These are phyloP conservation scores for Diadromus collaris DNA, from an alignment of 2,888 invertebrate species.

Conservation along the genomic window DNA sequence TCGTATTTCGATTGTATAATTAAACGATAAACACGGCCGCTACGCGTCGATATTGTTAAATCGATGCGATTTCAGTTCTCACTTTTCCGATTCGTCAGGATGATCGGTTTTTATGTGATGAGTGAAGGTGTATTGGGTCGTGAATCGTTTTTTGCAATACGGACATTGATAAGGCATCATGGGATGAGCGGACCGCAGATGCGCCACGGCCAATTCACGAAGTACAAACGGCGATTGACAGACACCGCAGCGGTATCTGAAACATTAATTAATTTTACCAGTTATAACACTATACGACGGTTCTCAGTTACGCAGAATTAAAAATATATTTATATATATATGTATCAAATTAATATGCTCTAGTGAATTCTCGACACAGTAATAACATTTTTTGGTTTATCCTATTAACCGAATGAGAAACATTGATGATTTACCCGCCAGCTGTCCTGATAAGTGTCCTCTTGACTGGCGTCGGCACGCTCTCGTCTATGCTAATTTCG, in stretches of 20 bases:
- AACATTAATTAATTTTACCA: slow-evolving; percentile 37
- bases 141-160: slow-evolving; percentile 75
- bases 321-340: no score
- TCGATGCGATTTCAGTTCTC: slow-evolving; percentile 42
- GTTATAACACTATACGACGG: no score
- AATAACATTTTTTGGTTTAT: background rate
- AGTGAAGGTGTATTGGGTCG: slow-evolving; percentile 73
- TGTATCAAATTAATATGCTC: no score
- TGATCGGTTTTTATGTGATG: slow-evolving; percentile 75
- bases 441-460: slow-evolving; percentile 73
- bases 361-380: background rate
- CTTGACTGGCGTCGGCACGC: slow-evolving; percentile 70
- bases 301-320: background rate
- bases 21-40: slow-evolving; percentile 36
- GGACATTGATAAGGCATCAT: slow-evolving; percentile 76
- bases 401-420: background rate
- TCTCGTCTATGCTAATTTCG: slow-evolving; percentile 69
- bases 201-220: slow-evolving; percentile 75
- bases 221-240: slow-evolving; percentile 75
- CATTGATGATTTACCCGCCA: slow-evolving; percentile 67
- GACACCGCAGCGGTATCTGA: slow-evolving; percentile 75
- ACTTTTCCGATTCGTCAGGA: slow-evolving; percentile 74
- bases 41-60: slow-evolving; percentile 2
- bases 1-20: slow-evolving; percentile 57
- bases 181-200: slow-evolving; percentile 76